These are phyloP conservation scores for Rhagoletis pomonella DNA, from an alignment of 1,140 invertebrate genomes.

Conservation along the genomic window DNA sequence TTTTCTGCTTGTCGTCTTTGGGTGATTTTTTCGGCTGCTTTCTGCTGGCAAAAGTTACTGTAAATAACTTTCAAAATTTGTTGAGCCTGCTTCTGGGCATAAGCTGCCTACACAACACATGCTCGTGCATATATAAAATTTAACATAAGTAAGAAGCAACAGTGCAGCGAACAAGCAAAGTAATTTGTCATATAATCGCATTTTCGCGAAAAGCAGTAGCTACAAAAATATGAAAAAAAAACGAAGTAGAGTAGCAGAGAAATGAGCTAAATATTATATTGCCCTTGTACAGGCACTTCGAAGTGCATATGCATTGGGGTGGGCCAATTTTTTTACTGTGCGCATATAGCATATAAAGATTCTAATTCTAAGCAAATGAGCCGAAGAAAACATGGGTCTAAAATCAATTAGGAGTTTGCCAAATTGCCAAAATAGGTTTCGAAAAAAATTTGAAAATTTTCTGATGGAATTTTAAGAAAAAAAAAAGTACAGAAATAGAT, in stretches of 20 bases:
- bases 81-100: constrained; percentile 24
- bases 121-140: neutral
- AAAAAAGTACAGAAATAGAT: no score
- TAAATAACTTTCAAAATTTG: constrained; percentile 44
- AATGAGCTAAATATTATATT: constrained; percentile 52
- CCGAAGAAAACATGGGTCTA: no score
- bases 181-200: constrained; percentile 49
- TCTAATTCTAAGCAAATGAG: no score
- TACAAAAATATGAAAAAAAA: neutral
- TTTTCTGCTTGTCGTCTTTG: neutral
- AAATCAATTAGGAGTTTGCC: no score
- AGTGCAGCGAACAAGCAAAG: constrained; percentile 9
- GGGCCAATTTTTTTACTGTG: no score
- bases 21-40: neutral
- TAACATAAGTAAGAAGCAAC: neutral
- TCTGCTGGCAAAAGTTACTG: neutral
- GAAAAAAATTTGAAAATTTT: no score
- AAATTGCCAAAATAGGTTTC: no score
- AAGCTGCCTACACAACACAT: neutral
- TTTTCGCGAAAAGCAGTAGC: constrained; percentile 3
- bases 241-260: neutral
- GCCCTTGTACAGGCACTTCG: neutral
- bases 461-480: no score
- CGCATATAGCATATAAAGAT: no score
- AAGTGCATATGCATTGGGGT: neutral